Evolutionary conservation across 2,113 vertebrate species (phyloP).

Genomic region (Urocitellus parryii): DNA sequence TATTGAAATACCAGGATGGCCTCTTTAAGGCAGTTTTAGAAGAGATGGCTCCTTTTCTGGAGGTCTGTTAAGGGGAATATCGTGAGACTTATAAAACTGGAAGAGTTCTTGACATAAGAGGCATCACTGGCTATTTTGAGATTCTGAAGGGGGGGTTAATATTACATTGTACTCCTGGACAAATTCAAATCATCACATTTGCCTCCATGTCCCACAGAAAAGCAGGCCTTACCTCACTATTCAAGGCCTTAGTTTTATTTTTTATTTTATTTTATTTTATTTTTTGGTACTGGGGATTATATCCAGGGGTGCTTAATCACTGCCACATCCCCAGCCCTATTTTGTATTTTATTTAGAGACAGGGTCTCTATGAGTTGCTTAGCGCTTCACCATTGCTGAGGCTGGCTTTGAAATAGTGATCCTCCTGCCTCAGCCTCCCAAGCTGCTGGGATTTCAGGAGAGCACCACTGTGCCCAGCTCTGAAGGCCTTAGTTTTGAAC

Average conservation of each 20-base stretch:
- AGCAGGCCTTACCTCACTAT: background rate
- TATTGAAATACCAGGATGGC: background rate
- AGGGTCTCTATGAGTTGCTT: too few relatives aligned
- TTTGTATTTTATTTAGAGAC: too few relatives aligned
- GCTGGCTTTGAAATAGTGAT: too few relatives aligned
- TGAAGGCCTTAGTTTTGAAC: background rate
- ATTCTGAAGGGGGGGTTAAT: background rate
- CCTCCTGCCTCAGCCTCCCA: too few relatives aligned
- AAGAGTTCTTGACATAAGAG: background rate
- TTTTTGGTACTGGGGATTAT: too few relatives aligned
- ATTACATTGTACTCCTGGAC: background rate
- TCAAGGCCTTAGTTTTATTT: background rate
- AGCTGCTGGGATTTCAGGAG: too few relatives aligned
- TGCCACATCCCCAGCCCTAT: too few relatives aligned
- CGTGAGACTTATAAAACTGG: background rate
- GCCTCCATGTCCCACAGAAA: background rate
- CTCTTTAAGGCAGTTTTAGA: background rate
- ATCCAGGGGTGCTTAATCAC: too few relatives aligned
- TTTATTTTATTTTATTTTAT: too few relatives aligned
- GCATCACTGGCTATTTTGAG: background rate
- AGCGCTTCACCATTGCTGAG: too few relatives aligned
- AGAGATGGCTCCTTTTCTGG: background rate
- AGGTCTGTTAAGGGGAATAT: background rate
- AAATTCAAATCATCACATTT: background rate
- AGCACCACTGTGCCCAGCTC: too few relatives aligned